Base-by-base conservation (phyloP, 2,888 invertebrate genomes). In the Theretra japonica region DNA sequence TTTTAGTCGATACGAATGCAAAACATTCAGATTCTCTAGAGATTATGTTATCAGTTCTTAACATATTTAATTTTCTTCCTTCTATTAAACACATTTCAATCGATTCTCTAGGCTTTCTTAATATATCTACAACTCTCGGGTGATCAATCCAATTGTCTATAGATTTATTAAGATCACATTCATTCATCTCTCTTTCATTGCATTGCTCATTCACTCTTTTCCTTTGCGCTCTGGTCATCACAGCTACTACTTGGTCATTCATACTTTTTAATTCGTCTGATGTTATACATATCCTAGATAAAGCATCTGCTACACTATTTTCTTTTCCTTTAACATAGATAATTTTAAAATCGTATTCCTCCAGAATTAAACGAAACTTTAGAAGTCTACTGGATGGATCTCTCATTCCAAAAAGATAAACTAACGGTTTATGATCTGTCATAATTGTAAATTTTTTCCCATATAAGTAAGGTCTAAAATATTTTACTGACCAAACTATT, bases 101-200 rank as follows among this genome's bases (percentile, higher is more conserved):
- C 2, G 74, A 68, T 25, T 70, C 59, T 70, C 33, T 68, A 7
- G 80, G 78, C 70, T 68, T 77, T 28, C 69, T 59, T 68, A 78
- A 62, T 73, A 77, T 72, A 53, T 77, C 79, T 50, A 70, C 73
- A 25, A 76, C 68, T 73, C 62, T 72, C 53, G 75, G 75, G 73
- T 77, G 77, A 75, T 75, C 77, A 75, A 70, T 30, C 76, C 76
- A 28, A 50, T 74, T 23, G 70, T 75, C 71, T 2, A 62, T 69
- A 33, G 69, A 2, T 59, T 17, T 71, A 74, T 56, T 74, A 74
- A 70, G 28, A 28, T 28, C 28, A 28, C 28, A 73, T 19, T 50
- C 56, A 30, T 21, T 48, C 25, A 21, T 25, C 41, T 69, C 62
- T 25, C 25, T 70, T n/a, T 56, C 56, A 56, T 56, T 56, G n/a